Base-by-base conservation (phyloP, 2,888 invertebrate genomes). In the Halocaridina rubra region DNA sequence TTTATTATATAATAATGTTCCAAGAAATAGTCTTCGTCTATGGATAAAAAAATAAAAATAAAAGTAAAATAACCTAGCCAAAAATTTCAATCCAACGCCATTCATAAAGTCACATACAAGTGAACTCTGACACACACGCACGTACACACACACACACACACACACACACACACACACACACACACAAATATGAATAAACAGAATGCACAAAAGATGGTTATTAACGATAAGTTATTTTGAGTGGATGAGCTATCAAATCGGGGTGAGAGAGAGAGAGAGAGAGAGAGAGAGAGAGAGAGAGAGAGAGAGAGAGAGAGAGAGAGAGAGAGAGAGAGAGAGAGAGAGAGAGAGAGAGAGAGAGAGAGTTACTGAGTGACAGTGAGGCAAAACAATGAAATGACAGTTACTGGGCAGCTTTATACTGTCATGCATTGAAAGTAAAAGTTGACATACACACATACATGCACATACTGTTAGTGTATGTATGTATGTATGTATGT, bases 301-400 rank as follows among this genome's bases (percentile, higher is more conserved):
- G 69, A 69, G 69, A 29, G 69, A 69, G 69, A 29, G 69, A 69
- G 69, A 29, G 69, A 69, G 69, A 29, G 69, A 69, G 69, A 29
- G 69, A 69, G 69, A 29, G 69, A 69, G 69, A 29, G 69, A 69
- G 69, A 29, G 69, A 69, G 69, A 69, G 69, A 69, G 69, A 69
- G 30, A 29, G 69, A 29, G 30, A 69, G 69, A 29, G 69, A 69
- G 69, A 29, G 69, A 69, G 69, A 29, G 29, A 29, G 39, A 19
- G 19, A 72, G 29, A 69, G 29, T n/a, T 19, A 39, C n/a, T 72
- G n/a, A 10, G 4, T 7, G 53, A 53, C 10, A 53, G 19, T n/a
- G 16, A 53, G n/a, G 0, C 1, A 53, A 53, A 46, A 16, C 53
- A 0, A 3, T 3, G 53, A 53, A 10, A 13, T 53, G 4, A n/a